Percentiles rank a stretch among this genome's conserved stretches.
phyloP scores from a whole-genome alignment of 2,888 invertebrate genomes.

The Epinotia brunnichana region DNA sequence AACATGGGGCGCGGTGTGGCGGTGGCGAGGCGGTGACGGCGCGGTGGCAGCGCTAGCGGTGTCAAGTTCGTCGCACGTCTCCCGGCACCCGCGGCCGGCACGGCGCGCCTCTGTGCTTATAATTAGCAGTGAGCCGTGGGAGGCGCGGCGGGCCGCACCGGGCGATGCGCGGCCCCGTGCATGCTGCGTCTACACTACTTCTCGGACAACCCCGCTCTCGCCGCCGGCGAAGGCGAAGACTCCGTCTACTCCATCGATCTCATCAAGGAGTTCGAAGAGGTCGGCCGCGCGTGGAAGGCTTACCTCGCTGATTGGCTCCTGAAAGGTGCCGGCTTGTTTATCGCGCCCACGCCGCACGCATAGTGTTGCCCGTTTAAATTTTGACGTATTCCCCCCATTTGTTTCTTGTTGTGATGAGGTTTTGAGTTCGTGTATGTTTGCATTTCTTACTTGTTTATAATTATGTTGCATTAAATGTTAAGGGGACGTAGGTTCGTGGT shows the following conservation, averaged over 20 bases:
- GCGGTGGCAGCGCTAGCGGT: conserved; percentile 52
- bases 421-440: conserved; percentile 13
- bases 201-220: conserved; percentile 90
- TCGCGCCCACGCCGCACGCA: conserved; percentile 49
- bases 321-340: conserved; percentile 71
- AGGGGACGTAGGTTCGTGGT: no score
- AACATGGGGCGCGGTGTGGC: conserved; percentile 44
- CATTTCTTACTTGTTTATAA: not conserved
- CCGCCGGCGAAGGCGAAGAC: conserved; percentile 84
- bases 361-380: conserved; percentile 29
- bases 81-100: conserved; percentile 46
- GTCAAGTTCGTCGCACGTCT: conserved; percentile 58
- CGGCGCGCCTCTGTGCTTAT: conserved; percentile 62
- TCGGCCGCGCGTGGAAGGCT: conserved; percentile 90
- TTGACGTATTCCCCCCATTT: conserved; percentile 6
- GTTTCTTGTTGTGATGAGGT: conserved; percentile 29
- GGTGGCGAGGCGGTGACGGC: conserved; percentile 48
- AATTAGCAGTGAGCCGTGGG: conserved; percentile 82
- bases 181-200: conserved; percentile 94
- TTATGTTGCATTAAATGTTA: no score
- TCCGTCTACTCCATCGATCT: conserved; percentile 91
- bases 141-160: conserved; percentile 80
- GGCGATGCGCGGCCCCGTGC: conserved; percentile 79
- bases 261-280: conserved; percentile 93
- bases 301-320: conserved; percentile 88